Evolutionary conservation across 1,140 invertebrate genomes (phyloP).

Genomic region (Drosophila aff.): DNA sequence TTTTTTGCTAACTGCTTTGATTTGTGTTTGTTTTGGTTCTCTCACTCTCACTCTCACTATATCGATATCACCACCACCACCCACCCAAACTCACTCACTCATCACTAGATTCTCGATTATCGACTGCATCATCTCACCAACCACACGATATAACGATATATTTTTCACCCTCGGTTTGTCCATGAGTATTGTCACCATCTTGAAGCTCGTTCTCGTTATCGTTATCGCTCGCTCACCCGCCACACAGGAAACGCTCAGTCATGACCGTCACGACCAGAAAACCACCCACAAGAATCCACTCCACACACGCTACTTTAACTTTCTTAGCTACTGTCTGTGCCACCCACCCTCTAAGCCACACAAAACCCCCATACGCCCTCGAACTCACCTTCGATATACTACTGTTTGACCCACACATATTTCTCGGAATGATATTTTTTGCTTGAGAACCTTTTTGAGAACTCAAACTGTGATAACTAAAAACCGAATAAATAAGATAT

Average conservation of each 20-base stretch:
- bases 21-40: slow-evolving; percentile 73
- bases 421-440: slow-evolving; percentile 85
- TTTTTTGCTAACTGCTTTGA: slow-evolving; percentile 75
- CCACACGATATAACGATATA: slow-evolving; percentile 28
- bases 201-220: slow-evolving; percentile 54
- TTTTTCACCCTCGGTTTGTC: slow-evolving; percentile 46
- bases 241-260: slow-evolving; percentile 50
- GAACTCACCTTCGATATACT: slow-evolving; percentile 36
- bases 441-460: slow-evolving; percentile 76
- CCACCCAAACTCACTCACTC: slow-evolving; percentile 16
- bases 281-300: slow-evolving; percentile 37
- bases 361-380: slow-evolving; percentile 7
- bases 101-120: slow-evolving; percentile 32
- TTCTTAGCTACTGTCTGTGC: slow-evolving; percentile 42
- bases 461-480: slow-evolving; percentile 48
- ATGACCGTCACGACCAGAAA: slow-evolving; percentile 41
- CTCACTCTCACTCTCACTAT: slow-evolving; percentile 54
- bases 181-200: slow-evolving; percentile 48
- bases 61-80: background rate
- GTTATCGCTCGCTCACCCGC: slow-evolving; percentile 51
- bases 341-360: slow-evolving; percentile 11
- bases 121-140: slow-evolving; percentile 20
- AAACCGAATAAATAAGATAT: slow-evolving; percentile 7
- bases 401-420: slow-evolving; percentile 69
- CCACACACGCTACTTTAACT: slow-evolving; percentile 43